Evolutionary conservation across 1,140 invertebrate species (phyloP), one percentile per base, ranked within the genome.

Genomic region (Leptoteleia sp.): DNA sequence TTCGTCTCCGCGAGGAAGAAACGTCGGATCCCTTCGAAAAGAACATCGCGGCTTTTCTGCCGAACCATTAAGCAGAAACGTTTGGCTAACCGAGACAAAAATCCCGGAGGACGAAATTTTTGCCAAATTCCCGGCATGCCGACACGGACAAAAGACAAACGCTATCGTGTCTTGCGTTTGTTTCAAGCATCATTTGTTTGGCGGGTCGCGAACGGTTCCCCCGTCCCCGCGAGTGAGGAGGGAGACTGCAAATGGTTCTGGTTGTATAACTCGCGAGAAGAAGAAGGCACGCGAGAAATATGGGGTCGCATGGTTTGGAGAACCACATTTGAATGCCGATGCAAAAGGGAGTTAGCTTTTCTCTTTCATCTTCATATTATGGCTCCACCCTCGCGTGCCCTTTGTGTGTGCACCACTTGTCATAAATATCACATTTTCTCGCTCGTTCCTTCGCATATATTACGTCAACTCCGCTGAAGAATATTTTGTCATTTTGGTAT

Each of bases 181-280:
- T 89, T 89, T 89, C 88, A 88, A 88, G 87, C 87, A 82, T 88
- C 87, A 89, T 89, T 89, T 89, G 85, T 89, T 89, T 88, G 83
- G 70, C 25, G 45, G 48, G 62, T 52, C 55, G 64, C 64, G 64
- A 70, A 48, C 65, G 40, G 31, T n/a, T 29, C 15, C 7, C 17
- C 42, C n/a, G 5, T 15, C 13, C 22, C 38, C 61, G 33, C 37
- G 33, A 17, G 22, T 6, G 19, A 17, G 15, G 35, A 35, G 37
- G 42, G 16, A 25, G 29, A 13, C 35, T 54, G 42, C 45, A 67
- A 73, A 67, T 68, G 61, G 61, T 68, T 57, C 48, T 61, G 57
- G 50, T 57, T 57, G 35, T 77, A 59, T 50, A 76, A 64, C 80
- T 79, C 52, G 72, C 25, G 70, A 70, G 79, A 73, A 62, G 71